Percentiles rank a stretch among this genome's conserved stretches.
Evolutionary conservation across 2,113 vertebrate species (phyloP).

Genomic region (Platichthys stellatus): DNA sequence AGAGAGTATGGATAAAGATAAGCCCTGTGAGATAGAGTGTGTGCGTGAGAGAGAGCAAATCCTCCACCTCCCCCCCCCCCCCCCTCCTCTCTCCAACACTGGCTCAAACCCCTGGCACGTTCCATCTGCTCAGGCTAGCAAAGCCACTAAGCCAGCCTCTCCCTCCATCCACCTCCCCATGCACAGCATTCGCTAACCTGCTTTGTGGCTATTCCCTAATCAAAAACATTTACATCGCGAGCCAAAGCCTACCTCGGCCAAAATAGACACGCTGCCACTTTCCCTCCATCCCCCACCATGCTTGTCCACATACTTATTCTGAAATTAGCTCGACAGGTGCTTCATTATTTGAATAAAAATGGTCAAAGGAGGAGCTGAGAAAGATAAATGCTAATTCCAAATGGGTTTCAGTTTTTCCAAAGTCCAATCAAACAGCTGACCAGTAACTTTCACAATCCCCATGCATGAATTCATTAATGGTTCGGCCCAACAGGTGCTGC

Average conservation of each 20-base stretch:
- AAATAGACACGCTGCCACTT: constrained; percentile 25
- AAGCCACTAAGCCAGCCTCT: constrained; percentile 70
- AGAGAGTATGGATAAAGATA: constrained; percentile 66
- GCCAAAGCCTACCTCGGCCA: constrained; percentile 34
- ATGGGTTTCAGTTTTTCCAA: constrained; percentile 16
- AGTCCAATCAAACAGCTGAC: constrained; percentile 4
- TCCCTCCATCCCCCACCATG: background rate
- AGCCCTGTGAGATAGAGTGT: constrained; percentile 58
- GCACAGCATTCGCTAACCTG: constrained; percentile 61
- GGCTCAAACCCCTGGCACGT: constrained; percentile 58
- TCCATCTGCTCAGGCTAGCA: constrained; percentile 50
- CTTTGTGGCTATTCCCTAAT: constrained; percentile 57
- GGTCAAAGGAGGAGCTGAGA: background rate
- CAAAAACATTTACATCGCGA: constrained; percentile 61
- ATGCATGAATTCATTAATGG: constrained; percentile 6
- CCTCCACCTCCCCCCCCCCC: constrained; percentile 14
- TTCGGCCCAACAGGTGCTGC: constrained; percentile 47
- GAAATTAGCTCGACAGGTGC: constrained; percentile 68
- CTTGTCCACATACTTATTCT: constrained; percentile 17
- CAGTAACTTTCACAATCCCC: background rate
- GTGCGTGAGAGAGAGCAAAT: constrained; percentile 53
- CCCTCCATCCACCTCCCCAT: constrained; percentile 42
- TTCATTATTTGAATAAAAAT: constrained; percentile 52
- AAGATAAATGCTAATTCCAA: constrained; percentile 2
- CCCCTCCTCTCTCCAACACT: constrained; percentile 21